phyloP scores from a whole-genome alignment of 2,888 invertebrate species.

The Julus scandinavius region DNA sequence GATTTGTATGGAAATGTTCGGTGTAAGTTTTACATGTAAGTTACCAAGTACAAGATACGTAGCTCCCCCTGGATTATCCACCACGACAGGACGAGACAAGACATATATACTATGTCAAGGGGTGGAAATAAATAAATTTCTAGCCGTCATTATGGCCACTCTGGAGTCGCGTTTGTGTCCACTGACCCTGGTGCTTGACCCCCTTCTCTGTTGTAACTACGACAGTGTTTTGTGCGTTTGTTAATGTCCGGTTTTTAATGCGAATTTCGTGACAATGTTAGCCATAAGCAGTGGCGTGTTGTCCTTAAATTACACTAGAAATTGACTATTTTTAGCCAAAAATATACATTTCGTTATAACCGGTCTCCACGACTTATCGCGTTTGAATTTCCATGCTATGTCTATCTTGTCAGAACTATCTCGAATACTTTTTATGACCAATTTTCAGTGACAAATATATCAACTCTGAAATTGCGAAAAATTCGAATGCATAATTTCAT shows the following conservation, averaged over 20 bases:
- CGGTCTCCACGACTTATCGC: too few relatives aligned
- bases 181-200: slow-evolving; percentile 1
- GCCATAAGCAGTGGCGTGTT: too few relatives aligned
- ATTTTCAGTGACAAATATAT: too few relatives aligned
- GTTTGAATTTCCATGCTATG: too few relatives aligned
- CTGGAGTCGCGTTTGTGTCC: not conserved
- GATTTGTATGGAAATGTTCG: not conserved
- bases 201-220: not conserved
- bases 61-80: not conserved
- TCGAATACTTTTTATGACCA: too few relatives aligned
- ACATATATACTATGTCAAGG: not conserved
- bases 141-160: not conserved
- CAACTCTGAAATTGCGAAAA: too few relatives aligned
- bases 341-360: too few relatives aligned
- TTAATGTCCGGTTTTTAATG: slow-evolving; percentile 8
- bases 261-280: not conserved
- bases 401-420: too few relatives aligned
- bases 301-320: too few relatives aligned
- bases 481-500: too few relatives aligned
- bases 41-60: not conserved
- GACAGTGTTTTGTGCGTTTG: not conserved
- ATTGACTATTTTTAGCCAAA: too few relatives aligned
- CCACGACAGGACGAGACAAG: not conserved
- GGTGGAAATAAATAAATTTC: not conserved
- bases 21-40: not conserved